Conservation (phyloP, 2,113 vertebrate species). For the Rhodinocichla rosea region DNA sequence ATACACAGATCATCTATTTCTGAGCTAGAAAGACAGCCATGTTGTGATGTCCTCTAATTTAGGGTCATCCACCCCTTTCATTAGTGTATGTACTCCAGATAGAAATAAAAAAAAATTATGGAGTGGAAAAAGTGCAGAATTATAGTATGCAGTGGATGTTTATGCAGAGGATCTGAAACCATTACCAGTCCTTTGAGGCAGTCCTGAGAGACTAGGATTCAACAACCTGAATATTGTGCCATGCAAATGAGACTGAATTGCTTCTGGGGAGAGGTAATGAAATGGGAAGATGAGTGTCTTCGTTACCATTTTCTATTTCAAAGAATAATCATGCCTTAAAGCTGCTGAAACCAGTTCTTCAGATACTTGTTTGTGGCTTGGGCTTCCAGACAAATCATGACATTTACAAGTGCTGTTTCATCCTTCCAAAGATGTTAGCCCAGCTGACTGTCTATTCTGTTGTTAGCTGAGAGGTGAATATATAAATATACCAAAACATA, state of each 20-base stretch:
- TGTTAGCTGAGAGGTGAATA: neutral
- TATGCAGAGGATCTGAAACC: neutral
- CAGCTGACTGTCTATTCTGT: neutral
- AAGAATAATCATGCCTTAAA: conserved; percentile 19
- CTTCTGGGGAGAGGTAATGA: conserved; percentile 30
- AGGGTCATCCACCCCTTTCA: neutral
- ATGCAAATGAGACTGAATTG: conserved; percentile 16
- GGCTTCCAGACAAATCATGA: neutral
- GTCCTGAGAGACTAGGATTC: neutral
- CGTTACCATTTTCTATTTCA: conserved; percentile 24
- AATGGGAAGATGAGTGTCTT: conserved; percentile 21
- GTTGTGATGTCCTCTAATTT: neutral
- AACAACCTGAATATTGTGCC: neutral
- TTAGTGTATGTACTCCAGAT: neutral
- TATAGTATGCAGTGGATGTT: neutral
- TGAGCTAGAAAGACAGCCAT: neutral
- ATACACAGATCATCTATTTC: neutral
- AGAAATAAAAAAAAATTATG: neutral
- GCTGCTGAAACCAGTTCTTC: neutral
- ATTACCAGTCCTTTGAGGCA: neutral
- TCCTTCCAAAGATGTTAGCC: neutral
- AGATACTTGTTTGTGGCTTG: neutral
- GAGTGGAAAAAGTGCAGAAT: neutral
- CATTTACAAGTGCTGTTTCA: neutral
- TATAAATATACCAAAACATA: neutral